These are phyloP conservation scores for Micronisus gabar DNA, from an alignment of 2,113 vertebrate species.

Conservation along the genomic window DNA sequence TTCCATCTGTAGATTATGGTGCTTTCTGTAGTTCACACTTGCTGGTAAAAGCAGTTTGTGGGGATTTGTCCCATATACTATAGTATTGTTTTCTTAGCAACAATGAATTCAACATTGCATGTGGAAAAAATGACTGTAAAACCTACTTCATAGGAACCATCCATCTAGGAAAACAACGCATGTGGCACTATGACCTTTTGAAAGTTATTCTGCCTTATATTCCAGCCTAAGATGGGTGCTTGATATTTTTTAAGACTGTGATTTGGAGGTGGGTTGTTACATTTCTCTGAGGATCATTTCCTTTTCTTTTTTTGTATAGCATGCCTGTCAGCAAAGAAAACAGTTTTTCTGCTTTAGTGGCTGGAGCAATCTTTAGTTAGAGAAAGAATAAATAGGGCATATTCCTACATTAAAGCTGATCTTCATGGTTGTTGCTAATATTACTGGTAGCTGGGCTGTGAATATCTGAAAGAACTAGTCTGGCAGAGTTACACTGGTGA, in stretches of 20 bases:
- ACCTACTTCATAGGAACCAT: neutral
- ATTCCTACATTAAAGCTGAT: neutral
- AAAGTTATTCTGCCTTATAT: neutral
- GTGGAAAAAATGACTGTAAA: neutral
- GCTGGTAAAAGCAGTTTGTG: neutral
- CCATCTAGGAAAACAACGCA: neutral
- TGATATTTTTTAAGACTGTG: neutral
- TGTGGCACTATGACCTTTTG: neutral
- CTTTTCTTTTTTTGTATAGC: neutral
- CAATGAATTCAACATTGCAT: neutral
- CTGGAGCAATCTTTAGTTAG: neutral
- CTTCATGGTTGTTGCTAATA: neutral
- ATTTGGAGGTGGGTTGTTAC: neutral
- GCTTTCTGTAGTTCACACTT: neutral
- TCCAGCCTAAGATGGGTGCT: neutral
- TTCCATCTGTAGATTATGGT: neutral
- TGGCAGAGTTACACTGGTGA: neutral
- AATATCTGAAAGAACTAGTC: neutral
- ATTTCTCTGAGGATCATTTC: neutral
- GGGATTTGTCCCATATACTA: neutral
- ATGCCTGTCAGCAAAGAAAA: neutral
- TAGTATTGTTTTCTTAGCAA: neutral
- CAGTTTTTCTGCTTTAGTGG: neutral
- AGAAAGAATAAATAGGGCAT: neutral
- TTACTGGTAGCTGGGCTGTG: neutral